A percentile compares a stretch with the other conserved stretches of the same genome.
phyloP scores from a whole-genome alignment of 2,888 invertebrate species.

The Coremacera marginata region DNA sequence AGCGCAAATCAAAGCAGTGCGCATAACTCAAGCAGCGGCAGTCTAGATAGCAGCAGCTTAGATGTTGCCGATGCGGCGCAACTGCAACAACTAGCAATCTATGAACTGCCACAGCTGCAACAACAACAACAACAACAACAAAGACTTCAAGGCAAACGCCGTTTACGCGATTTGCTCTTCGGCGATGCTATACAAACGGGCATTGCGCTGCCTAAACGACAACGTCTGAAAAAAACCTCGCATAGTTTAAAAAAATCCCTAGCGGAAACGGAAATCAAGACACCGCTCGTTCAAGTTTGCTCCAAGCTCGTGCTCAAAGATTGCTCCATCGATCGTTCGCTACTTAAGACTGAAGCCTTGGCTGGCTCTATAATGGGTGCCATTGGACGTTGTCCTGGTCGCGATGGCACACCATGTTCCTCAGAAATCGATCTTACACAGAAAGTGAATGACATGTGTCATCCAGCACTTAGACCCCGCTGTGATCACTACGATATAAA shows the following conservation, averaged over 20 bases:
- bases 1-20: conserved; percentile 21
- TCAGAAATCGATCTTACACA: conserved; percentile 44
- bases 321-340: conserved; percentile 57
- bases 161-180: conserved; percentile 56
- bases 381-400: conserved; percentile 61
- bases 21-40: conserved; percentile 27
- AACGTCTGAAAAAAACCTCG: background rate
- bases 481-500: conserved; percentile 67
- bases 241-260: background rate
- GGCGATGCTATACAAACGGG: conserved; percentile 58
- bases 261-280: conserved; percentile 30
- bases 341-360: conserved; percentile 63
- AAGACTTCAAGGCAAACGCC: conserved; percentile 33
- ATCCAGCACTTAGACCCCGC: conserved; percentile 48
- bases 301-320: conserved; percentile 58
- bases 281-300: conserved; percentile 45
- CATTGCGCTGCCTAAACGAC: conserved; percentile 51
- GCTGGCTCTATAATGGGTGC: conserved; percentile 66
- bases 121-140: conserved; percentile 19
- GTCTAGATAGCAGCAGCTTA: background rate
- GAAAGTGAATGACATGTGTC: conserved; percentile 49
- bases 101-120: conserved; percentile 17
- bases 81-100: background rate
- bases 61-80: conserved; percentile 28
- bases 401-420: conserved; percentile 43